Evolutionary conservation across 2,888 invertebrate species (phyloP).

Genomic region (Pherbina coryleti): DNA sequence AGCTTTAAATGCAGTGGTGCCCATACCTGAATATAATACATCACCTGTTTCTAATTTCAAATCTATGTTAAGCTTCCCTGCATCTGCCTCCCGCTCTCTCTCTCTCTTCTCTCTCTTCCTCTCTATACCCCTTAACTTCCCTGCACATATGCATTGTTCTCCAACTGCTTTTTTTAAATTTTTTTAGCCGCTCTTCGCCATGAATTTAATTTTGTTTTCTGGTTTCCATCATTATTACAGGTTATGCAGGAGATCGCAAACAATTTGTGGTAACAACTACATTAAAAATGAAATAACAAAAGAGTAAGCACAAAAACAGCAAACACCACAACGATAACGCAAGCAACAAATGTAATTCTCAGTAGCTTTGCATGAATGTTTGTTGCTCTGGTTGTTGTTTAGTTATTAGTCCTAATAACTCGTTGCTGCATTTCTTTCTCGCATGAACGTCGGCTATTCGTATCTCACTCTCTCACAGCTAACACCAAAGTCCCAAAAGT

Average conservation of each 20-base stretch:
- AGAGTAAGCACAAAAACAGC: background rate
- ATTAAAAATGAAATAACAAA: conserved; percentile 17
- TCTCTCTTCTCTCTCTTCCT: too few relatives aligned
- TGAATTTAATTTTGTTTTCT: too few relatives aligned
- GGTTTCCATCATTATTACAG: conserved; percentile 2
- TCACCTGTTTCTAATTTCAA: too few relatives aligned
- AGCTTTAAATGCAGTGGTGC: too few relatives aligned
- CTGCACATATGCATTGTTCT: too few relatives aligned
- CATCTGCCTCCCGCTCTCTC: too few relatives aligned
- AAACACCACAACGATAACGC: conserved; percentile 22
- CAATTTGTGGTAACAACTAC: conserved; percentile 22
- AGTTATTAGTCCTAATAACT: background rate
- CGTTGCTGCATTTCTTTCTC: background rate
- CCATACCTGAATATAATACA: too few relatives aligned
- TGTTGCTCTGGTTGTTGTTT: background rate
- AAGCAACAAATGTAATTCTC: conserved; percentile 14
- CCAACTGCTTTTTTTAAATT: background rate
- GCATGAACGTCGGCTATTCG: background rate
- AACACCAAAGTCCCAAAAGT: conserved; percentile 20
- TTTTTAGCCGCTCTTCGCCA: background rate
- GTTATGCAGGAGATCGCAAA: conserved; percentile 27
- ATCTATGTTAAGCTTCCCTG: too few relatives aligned
- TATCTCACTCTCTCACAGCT: background rate
- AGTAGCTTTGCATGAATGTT: conserved; percentile 10
- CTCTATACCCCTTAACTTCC: background rate